phyloP scores from a whole-genome alignment of 2,797 vertebrate genomes.

The Pteropus rufus region DNA sequence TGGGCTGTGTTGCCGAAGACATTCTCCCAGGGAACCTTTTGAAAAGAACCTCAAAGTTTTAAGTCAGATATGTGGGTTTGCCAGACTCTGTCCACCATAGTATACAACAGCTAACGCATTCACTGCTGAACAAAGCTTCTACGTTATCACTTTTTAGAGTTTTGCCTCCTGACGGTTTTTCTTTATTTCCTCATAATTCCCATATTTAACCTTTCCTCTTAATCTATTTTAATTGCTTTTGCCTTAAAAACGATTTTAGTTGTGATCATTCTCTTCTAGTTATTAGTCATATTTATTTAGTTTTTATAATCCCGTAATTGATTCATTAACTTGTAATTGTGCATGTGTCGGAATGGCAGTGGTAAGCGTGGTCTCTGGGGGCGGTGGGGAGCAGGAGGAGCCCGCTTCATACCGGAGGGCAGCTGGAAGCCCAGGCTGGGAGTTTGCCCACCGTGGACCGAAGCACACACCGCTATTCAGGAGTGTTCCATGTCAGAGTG shows the following conservation, averaged over 20 bases:
- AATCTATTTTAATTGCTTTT: not conserved
- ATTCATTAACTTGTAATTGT: too few relatives aligned
- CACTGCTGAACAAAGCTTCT: not conserved
- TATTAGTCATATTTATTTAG: not conserved
- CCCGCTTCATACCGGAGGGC: not conserved
- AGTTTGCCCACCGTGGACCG: not conserved
- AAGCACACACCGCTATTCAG: fast-evolving
- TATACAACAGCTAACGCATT: not conserved
- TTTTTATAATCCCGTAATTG: not conserved
- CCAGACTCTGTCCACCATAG: not conserved
- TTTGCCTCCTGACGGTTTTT: not conserved
- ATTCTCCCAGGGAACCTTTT: not conserved
- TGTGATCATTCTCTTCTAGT: not conserved
- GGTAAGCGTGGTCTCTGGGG: not conserved
- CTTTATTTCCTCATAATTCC: not conserved
- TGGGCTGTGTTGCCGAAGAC: not conserved
- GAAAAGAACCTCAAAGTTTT: not conserved
- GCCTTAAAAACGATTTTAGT: not conserved
- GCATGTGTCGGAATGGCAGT: not conserved
- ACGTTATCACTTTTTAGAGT: not conserved
- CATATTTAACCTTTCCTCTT: not conserved
- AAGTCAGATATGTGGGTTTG: not conserved
- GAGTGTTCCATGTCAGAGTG: not conserved
- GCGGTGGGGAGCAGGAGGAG: not conserved
- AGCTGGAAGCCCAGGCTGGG: not conserved